Evolutionary conservation across 1,140 invertebrate genomes (phyloP).

Genomic region (Hycleus cichorii): DNA sequence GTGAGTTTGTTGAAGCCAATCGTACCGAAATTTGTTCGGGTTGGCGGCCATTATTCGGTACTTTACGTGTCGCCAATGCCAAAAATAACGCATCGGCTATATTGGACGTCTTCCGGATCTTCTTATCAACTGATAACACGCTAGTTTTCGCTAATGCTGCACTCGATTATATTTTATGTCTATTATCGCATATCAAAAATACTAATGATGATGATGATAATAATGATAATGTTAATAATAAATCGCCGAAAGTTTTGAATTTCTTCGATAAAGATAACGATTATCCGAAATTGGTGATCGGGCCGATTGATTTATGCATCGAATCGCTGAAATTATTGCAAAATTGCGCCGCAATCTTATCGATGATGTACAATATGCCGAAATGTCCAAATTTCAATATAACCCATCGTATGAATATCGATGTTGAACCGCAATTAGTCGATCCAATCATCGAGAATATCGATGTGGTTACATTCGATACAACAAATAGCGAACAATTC

Average conservation of each 20-base stretch:
- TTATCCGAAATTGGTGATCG: conserved; percentile 8
- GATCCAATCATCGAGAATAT: conserved; percentile 78
- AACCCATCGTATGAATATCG: conserved; percentile 76
- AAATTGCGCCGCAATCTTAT: conserved; percentile 76
- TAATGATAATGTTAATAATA: conserved; percentile 1
- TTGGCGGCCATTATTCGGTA: conserved; percentile 88
- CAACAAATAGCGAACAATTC: conserved; percentile 41
- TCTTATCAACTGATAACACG: conserved; percentile 85
- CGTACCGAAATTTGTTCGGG: conserved; percentile 86
- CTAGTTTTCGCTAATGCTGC: conserved; percentile 90
- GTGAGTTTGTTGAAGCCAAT: conserved; percentile 91
- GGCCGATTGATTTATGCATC: conserved; percentile 61
- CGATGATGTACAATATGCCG: conserved; percentile 91
- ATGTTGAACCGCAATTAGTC: conserved; percentile 68
- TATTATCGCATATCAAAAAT: conserved; percentile 63
- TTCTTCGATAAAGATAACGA: conserved; percentile 22
- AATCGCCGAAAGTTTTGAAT: background rate
- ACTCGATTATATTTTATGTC: conserved; percentile 84
- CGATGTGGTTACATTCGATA: conserved; percentile 52
- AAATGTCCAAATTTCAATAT: conserved; percentile 89
- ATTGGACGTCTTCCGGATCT: conserved; percentile 87
- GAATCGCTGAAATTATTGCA: conserved; percentile 81
- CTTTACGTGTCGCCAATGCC: conserved; percentile 70
- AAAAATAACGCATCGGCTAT: conserved; percentile 64
- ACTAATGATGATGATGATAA: conserved; percentile 36